phyloP scores from a whole-genome alignment of 2,888 invertebrate genomes.

The Polyommatus icarus region DNA sequence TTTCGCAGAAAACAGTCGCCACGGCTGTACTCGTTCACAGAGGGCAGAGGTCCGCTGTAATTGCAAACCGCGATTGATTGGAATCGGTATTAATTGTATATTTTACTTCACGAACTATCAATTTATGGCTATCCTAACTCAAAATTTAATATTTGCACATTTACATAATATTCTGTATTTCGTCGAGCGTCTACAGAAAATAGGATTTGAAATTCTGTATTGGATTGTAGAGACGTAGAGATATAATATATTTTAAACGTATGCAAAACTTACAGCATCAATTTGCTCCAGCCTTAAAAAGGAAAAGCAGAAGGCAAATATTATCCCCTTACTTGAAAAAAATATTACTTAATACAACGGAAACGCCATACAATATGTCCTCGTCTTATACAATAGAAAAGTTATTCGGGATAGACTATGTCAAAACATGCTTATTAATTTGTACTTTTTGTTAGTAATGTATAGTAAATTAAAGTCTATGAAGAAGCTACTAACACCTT shows the following conservation, averaged over 20 bases:
- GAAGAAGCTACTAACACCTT: not conserved
- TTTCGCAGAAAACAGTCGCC: slow-evolving; percentile 36
- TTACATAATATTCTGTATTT: slow-evolving; percentile 1
- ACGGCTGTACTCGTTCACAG: slow-evolving; percentile 45
- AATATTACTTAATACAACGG: too few relatives aligned
- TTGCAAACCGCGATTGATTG: slow-evolving; percentile 65
- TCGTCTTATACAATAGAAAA: too few relatives aligned
- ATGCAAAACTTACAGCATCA: too few relatives aligned
- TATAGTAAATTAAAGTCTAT: not conserved
- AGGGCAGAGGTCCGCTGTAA: slow-evolving; percentile 60
- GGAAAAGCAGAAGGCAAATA: too few relatives aligned
- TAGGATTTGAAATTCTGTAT: not conserved
- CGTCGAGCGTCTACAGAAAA: not conserved
- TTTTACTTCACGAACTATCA: slow-evolving; percentile 43
- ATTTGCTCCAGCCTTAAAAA: too few relatives aligned
- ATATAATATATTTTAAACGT: not conserved
- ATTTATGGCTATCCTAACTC: slow-evolving; percentile 50
- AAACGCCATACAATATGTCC: too few relatives aligned
- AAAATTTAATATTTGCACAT: slow-evolving; percentile 3
- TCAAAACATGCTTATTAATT: too few relatives aligned
- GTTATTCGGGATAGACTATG: too few relatives aligned
- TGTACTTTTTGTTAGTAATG: too few relatives aligned
- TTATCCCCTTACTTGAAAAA: too few relatives aligned
- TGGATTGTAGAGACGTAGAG: not conserved
- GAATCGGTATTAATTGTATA: slow-evolving; percentile 59